A percentile compares a stretch with the other conserved stretches of the same genome.
Conservation (phyloP, 2,113 vertebrate species). For the Chloropsis cyanopogon region DNA sequence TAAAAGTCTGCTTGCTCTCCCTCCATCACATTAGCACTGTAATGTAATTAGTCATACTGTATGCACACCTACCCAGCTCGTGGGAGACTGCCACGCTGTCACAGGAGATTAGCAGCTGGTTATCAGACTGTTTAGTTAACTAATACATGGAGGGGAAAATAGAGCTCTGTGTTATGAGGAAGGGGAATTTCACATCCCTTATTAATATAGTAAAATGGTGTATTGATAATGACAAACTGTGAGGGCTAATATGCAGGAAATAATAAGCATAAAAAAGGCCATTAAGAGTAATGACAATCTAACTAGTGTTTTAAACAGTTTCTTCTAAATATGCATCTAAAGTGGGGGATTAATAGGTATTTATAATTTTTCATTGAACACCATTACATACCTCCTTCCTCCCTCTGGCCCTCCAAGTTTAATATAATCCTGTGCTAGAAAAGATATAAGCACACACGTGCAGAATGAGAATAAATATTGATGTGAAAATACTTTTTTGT, state of each 20-base stretch:
- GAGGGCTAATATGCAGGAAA: not conserved
- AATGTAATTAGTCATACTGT: not conserved
- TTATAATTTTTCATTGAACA: not conserved
- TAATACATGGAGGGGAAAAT: not conserved
- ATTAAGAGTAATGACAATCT: not conserved
- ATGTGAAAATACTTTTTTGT: not conserved
- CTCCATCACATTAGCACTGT: not conserved
- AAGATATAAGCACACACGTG: fast-evolving
- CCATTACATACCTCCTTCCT: not conserved
- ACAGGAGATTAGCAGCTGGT: not conserved
- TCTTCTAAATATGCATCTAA: not conserved
- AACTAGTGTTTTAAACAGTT: not conserved
- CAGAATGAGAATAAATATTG: not conserved
- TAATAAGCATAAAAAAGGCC: not conserved
- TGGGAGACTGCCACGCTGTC: not conserved
- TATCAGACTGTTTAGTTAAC: slow-evolving; percentile 16
- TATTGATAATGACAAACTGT: not conserved
- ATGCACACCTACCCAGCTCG: not conserved
- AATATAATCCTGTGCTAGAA: not conserved
- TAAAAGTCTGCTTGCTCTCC: not conserved
- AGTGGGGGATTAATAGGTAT: not conserved
- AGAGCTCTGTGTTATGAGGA: not conserved
- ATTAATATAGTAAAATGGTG: not conserved
- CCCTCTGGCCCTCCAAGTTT: not conserved
- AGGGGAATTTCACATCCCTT: not conserved